Evolutionary conservation across 2,797 vertebrate species (phyloP), one percentile per base, ranked within the genome.

Genomic region (Sciaenops ocellatus): DNA sequence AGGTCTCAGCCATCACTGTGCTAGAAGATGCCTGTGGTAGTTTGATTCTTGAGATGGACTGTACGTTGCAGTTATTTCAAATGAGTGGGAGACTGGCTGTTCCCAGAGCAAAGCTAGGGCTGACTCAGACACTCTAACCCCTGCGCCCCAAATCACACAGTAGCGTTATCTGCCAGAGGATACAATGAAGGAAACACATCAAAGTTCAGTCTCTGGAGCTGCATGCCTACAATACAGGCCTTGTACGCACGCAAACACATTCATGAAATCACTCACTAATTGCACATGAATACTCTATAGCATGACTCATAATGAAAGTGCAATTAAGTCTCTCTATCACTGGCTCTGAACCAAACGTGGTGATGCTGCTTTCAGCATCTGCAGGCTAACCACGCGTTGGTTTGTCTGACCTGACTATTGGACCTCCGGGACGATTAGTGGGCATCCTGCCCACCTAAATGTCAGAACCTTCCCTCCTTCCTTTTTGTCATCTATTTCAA

Each of bases 271-370:
- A 22, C 74, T 78, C 22, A 18, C 84, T 94, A 93, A 95, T 94
- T 95, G 85, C 85, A 85, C 68, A 89, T 89, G 88, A 94, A 93
- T 87, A 85, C 89, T 86, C 82, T 68, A 87, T 55, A 82, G 83
- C 70, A 47, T 90, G 91, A 94, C 86, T 94, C 89, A 93, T 80
- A 85, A 87, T 86, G 83, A 90, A 92, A 88, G 80, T 79, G 80
- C 90, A 93, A 91, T 94, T 93, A 94, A 77, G 84, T 65, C 57
- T 80, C 66, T 62, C 70, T 69, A 73, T 92, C 85, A 82, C 68
- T 91, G 89, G 85, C 77, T 88, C 83, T 80, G 84, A 78, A 86
- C 75, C 88, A 90, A 85, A 86, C 22, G 24, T 77, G 71, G 72
- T 55, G 20, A 75, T 50, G 84, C 76, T 50, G 69, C 69, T 87